Percentiles rank a stretch among this genome's conserved stretches.
These are phyloP conservation scores for Arenaria interpres DNA, from an alignment of 2,113 vertebrate genomes.

Conservation along the genomic window DNA sequence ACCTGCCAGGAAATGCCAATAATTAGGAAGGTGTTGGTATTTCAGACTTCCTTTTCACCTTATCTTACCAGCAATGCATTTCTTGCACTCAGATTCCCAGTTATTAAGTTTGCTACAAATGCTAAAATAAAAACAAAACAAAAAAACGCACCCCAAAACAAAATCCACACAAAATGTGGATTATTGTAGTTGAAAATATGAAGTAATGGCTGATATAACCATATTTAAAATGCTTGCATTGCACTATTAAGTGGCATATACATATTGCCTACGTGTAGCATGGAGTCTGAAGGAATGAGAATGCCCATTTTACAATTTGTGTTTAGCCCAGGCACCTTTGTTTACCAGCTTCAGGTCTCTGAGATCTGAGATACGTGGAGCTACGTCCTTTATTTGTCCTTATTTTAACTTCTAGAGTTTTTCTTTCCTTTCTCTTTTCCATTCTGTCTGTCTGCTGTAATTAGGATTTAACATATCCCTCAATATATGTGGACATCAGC, in stretches of 20 bases:
- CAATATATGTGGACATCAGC: neutral
- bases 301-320: neutral
- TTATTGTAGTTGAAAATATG: neutral
- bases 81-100: neutral
- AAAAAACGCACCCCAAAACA: neutral
- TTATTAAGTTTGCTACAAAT: neutral
- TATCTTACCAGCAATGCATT: neutral
- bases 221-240: neutral
- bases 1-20: neutral
- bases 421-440: neutral
- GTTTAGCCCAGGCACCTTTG: neutral
- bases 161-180: neutral
- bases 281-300: neutral
- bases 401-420: neutral
- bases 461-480: neutral
- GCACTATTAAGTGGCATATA: neutral
- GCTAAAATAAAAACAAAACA: neutral
- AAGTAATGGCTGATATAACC: neutral
- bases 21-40: neutral
- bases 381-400: conserved; percentile 2
- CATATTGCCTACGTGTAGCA: neutral
- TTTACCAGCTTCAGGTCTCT: neutral
- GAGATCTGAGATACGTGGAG: neutral
- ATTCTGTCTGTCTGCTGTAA: neutral
- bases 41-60: neutral